Evolutionary conservation across 2,113 vertebrate species (phyloP).

Genomic region (Mugil cephalus): DNA sequence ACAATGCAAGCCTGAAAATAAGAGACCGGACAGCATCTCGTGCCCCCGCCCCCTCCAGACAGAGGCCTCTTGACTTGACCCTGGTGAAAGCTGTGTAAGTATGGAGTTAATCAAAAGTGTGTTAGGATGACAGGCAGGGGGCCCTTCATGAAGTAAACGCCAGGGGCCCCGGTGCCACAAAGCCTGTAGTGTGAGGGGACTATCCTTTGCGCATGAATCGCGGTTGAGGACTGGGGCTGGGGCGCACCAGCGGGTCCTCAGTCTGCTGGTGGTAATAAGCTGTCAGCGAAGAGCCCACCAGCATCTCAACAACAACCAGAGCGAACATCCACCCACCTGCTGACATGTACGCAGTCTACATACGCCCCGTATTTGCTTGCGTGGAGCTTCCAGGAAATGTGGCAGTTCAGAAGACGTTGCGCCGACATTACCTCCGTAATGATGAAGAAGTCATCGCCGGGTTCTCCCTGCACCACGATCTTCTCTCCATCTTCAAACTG

Average conservation of each 20-base stretch:
- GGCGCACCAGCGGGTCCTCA: slow-evolving; percentile 28
- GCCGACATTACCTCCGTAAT: slow-evolving; percentile 91
- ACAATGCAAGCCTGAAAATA: slow-evolving; percentile 24
- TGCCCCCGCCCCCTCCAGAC: slow-evolving; percentile 10
- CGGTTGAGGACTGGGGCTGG: slow-evolving; percentile 8
- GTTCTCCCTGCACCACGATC: slow-evolving; percentile 96
- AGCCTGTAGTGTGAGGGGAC: slow-evolving; percentile 54
- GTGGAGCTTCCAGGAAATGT: slow-evolving; percentile 15
- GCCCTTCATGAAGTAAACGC: slow-evolving; percentile 50
- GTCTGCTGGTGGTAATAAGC: slow-evolving; percentile 68
- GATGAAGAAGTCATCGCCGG: slow-evolving; percentile 97
- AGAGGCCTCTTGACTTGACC: slow-evolving; percentile 58
- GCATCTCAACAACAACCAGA: no score
- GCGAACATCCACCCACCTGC: slow-evolving; percentile 42
- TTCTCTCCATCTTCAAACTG: slow-evolving; percentile 98
- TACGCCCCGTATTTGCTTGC: slow-evolving; percentile 22
- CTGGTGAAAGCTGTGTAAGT: slow-evolving; percentile 62
- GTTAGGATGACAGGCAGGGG: slow-evolving; percentile 71
- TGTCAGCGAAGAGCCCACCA: slow-evolving; percentile 51
- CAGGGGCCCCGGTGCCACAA: slow-evolving; percentile 67
- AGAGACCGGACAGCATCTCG: slow-evolving; percentile 26
- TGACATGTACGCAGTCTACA: slow-evolving; percentile 16
- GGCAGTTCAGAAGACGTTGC: neutral
- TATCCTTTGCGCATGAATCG: slow-evolving; percentile 12
- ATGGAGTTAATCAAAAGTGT: slow-evolving; percentile 81